Percentiles rank a stretch among this genome's conserved stretches.
These are phyloP conservation scores for Onthophagus sagittarius DNA, from an alignment of 2,888 invertebrate genomes.

Conservation along the genomic window DNA sequence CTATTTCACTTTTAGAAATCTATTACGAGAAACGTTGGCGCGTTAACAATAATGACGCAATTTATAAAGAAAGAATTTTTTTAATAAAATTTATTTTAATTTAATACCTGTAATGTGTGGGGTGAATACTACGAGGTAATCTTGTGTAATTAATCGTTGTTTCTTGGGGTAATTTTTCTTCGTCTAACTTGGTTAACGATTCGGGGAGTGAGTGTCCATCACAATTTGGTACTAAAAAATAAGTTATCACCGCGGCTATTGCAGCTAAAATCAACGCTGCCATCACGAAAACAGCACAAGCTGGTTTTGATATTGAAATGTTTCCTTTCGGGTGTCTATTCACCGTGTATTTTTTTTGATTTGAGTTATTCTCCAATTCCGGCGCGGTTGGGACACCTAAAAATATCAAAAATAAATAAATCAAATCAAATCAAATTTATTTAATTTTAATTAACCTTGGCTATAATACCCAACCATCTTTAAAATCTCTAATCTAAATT, in stretches of 20 bases:
- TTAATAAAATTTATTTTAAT: not conserved
- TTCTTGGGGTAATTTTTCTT: constrained; percentile 12
- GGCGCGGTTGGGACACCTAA: constrained; percentile 44
- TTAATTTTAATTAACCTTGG: constrained; percentile 31
- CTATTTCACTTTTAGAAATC: not conserved
- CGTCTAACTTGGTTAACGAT: constrained; percentile 10
- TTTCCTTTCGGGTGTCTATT: constrained; percentile 38
- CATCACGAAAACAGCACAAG: constrained; percentile 43
- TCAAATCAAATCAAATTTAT: not conserved
- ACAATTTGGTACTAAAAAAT: constrained; percentile 42
- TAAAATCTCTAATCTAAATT: constrained; percentile 18
- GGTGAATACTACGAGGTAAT: constrained; percentile 40
- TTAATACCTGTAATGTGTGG: constrained; percentile 41
- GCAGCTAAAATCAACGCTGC: constrained; percentile 43
- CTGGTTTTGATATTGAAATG: constrained; percentile 40
- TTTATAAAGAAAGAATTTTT: not conserved
- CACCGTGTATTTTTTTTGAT: constrained; percentile 46
- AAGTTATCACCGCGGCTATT: constrained; percentile 43
- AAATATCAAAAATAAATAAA: not conserved
- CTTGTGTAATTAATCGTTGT: constrained; percentile 26
- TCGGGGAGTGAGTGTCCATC: constrained; percentile 22
- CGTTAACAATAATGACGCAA: not conserved
- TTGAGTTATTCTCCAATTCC: constrained; percentile 45
- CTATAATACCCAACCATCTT: constrained; percentile 37
- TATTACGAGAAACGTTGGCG: not conserved